Evolutionary conservation across 2,113 vertebrate species (phyloP), one percentile per base, ranked within the genome.

Genomic region (Scatophagus argus): DNA sequence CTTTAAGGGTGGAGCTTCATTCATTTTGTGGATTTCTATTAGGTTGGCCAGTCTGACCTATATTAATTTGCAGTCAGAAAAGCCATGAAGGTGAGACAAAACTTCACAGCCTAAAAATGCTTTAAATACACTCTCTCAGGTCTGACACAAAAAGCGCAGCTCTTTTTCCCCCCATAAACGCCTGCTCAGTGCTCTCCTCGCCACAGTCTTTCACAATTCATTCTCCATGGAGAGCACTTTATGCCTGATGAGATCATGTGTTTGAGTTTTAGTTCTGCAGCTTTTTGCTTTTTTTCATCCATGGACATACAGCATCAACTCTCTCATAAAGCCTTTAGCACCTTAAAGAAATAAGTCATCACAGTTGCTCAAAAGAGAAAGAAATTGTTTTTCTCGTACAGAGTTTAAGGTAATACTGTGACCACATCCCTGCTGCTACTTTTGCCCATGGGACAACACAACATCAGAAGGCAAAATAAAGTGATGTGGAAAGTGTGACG

Each of bases 161-260:
- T 31, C 36, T 31, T 43, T 41, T 62, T n/a, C n/a, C 25, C 55
- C 38, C 25, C 27, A 25, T 49, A 23, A 82, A 58, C 14, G 5
- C 23, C 60, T 54, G 31, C 66, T 41, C 58, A 12, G 39, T 19
- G 21, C 34, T 44, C 23, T 56, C n/a, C 16, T 72, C 1, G 3
- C 52, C 49, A 82, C 34, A 65, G 11, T 61, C 43, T 74, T 66
- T 67, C 25, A 47, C 59, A 2, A 73, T 82, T 31, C 14, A 47
- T 62, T 60, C 64, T 64, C 80, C 25, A 46, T 29, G 13, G 52
- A 72, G 39, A 16, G 32, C 1, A 71, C 23, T 34, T 70, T 3
- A 64, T 47, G 32, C 47, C 54, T 65, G 47, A 82, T 80, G 67
- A 84, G 43, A 62, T 89, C 67, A 82, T 66, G 47, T 84, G 74